Conservation (phyloP, 1,140 invertebrate species). For the Dendrolimus kikuchii region DNA sequence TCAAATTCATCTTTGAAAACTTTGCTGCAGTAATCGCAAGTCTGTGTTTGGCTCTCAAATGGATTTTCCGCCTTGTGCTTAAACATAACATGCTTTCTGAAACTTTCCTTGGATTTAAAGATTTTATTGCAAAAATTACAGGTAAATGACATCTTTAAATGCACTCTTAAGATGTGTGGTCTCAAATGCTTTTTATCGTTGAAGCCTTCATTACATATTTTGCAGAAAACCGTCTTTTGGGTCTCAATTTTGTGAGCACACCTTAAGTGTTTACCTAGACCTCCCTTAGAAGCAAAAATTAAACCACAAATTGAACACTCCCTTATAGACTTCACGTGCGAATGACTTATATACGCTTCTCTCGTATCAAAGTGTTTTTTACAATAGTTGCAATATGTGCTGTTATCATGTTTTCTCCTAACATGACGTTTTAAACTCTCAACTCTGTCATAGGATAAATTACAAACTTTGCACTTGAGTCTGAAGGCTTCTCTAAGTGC, state of each 20-base stretch:
- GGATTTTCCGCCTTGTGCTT: conserved; percentile 30
- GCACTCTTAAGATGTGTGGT: conserved; percentile 53
- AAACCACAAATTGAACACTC: conserved; percentile 54
- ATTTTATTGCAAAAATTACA: conserved; percentile 51
- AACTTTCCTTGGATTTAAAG: conserved; percentile 60
- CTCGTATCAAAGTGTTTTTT: conserved; percentile 52
- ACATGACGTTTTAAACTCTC: conserved; percentile 60
- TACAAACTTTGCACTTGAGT: conserved; percentile 55
- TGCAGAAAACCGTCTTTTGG: conserved; percentile 50
- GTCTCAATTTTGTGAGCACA: conserved; percentile 53
- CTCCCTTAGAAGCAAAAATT: conserved; percentile 53
- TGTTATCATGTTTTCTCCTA: conserved; percentile 53
- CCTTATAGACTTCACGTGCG: conserved; percentile 42
- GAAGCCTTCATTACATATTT: conserved; percentile 53
- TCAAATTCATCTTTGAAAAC: conserved; percentile 52
- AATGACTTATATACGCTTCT: conserved; percentile 49
- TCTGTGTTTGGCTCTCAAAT: conserved; percentile 24
- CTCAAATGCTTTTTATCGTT: conserved; percentile 51
- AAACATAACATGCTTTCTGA: conserved; percentile 43
- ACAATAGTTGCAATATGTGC: conserved; percentile 47
- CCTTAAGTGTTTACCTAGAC: conserved; percentile 51
- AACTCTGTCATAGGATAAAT: conserved; percentile 57
- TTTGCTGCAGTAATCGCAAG: conserved; percentile 44
- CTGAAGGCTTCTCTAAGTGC: conserved; percentile 51
- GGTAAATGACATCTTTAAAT: conserved; percentile 56